Evolutionary conservation across 2,797 vertebrate genomes (phyloP), one percentile per base, ranked within the genome.

Genomic region (Zenarchopterus dispar): DNA sequence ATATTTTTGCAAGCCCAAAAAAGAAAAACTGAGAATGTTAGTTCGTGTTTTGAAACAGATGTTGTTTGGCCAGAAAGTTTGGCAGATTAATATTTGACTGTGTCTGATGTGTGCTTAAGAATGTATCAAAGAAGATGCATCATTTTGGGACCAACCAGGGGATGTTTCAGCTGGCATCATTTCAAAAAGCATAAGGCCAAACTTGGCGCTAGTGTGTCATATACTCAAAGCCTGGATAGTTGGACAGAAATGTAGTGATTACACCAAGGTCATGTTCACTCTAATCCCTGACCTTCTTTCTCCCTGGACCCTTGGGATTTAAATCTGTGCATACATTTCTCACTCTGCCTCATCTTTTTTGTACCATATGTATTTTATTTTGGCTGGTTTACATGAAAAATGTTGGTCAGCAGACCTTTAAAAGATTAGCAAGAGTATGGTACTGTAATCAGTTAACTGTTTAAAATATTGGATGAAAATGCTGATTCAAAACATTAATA

Each of bases 71-170:
- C 71, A 66, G 79, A 77, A 52, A 86, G 83, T 77, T 68, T 48
- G 65, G 81, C 76, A 80, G 85, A 89, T 92, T 88, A 89, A 88
- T 88, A 90, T 89, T 89, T 89, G 84, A 90, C 83, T 74, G 84
- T 83, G 87, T 87, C 83, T 91, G 90, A 90, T 88, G 85, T 90
- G 87, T 86, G 78, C 84, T 92, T 91, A 90, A 86, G 89, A 86
- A 88, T 85, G 84, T 89, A 88, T 90, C 88, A 90, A 90, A 91
- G 85, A 78, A 80, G 85, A 87, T 67, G 79, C 89, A 80, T 75
- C 86, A 77, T 82, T 84, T 80, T 65, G 55, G 73, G 82, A 79
- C 75, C 78, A 62, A 80, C 73, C 76, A 75, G 65, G 81, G 77
- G 84, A 86, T 81, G 84, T 61, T 78, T 80, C 59, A 48, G 75